Evolutionary conservation across 2,888 invertebrate genomes (phyloP), one percentile per base, ranked within the genome.

Genomic region (Caenorhabditis doughertyi): DNA sequence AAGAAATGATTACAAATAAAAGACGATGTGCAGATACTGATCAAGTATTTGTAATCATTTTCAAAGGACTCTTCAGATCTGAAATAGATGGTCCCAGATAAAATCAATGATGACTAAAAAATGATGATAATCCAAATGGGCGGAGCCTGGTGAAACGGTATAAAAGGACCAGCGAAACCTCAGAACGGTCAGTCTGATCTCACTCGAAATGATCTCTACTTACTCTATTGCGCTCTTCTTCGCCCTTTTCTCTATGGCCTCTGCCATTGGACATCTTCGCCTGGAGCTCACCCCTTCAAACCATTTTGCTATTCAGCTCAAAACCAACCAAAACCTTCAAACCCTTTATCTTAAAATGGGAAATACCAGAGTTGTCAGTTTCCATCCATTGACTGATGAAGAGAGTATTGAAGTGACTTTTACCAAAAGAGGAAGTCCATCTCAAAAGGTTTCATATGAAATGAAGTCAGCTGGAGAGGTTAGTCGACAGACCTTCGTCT

Each of bases 241-340:
- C 42, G 9, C 51, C 16, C 35, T 62, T n/a, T 72, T 60, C 32
- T 53, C 72, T n/a, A n/a, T 51, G 18, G 27, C 11, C 49, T 23
- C 60, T 16, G 42, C 62, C 11, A 72, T 62, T 27, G 72, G 72
- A 39, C 72, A 72, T 58, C 60, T 72, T 11, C 72, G 72, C 1
- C 42, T 72, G 18, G 72, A 72, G 16, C 60, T 72, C 25, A 72
- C 62, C 4, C 9, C 72, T 21, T 72, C 72, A 2, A 21, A 62
- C 27, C 25, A 25, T 51, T 49, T 60, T 39, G 27, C 11, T 8
- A 13, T 72, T 1, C 39, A 39, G 9, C 27, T 72, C 27, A 7
- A 35, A n/a, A 72, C 72, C 25, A 23, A 49, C 53, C 8, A 16
- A 25, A 39, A 9, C 25, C 21, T 23, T 11, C 32, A 72, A 62